phyloP scores from a whole-genome alignment of 2,797 vertebrate species.

The Agapornis canus region DNA sequence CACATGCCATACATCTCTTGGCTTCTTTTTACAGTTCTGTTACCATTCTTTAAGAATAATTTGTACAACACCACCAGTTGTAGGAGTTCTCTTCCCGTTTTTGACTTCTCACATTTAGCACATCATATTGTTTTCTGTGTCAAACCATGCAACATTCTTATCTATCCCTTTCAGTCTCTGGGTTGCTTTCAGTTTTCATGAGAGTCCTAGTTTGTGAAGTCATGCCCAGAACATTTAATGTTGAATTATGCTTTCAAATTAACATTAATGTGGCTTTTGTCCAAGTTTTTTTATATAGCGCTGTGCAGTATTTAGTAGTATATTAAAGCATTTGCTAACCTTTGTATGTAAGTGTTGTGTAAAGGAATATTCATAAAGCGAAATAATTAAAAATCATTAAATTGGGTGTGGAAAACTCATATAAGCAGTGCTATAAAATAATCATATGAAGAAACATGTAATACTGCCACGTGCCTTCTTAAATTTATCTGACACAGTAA shows the following conservation, averaged over 20 bases:
- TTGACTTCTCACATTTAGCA: background rate
- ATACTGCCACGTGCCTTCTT: background rate
- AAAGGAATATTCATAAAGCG: background rate
- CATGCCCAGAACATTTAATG: background rate
- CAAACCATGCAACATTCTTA: background rate
- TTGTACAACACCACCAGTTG: rapidly evolving
- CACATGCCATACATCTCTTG: background rate
- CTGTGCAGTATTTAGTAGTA: background rate
- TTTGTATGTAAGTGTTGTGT: background rate
- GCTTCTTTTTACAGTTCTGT: background rate
- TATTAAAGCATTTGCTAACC: background rate
- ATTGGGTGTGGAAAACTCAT: background rate
- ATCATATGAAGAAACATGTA: background rate
- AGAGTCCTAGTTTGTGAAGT: background rate
- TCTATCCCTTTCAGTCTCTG: background rate
- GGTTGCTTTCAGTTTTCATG: background rate
- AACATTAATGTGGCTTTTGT: background rate
- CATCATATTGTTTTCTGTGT: background rate
- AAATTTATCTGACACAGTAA: background rate
- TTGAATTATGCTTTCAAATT: background rate
- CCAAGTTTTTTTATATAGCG: background rate
- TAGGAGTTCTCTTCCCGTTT: background rate
- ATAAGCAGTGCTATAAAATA: background rate
- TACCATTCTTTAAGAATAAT: background rate
- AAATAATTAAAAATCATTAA: background rate